Evolutionary conservation across 2,113 vertebrate species (phyloP).

Genomic region (Cyprinodon brontotheroides): DNA sequence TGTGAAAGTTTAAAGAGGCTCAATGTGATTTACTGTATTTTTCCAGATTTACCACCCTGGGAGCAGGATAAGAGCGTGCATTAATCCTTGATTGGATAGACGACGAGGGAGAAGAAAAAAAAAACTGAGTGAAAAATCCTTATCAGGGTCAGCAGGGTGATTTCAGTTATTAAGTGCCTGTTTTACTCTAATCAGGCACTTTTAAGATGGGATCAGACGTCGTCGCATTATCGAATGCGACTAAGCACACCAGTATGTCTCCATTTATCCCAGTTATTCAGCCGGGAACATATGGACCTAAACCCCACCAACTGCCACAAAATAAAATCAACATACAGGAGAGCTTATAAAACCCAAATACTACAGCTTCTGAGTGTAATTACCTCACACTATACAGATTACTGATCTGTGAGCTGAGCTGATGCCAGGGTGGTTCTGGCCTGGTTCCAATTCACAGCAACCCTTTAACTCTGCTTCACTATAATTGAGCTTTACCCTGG

Average conservation of each 20-base stretch:
- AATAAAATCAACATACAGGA: slow-evolving; percentile 62
- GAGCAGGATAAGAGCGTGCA: slow-evolving; percentile 60
- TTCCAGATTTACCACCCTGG: slow-evolving; percentile 64
- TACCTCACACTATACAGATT: slow-evolving; percentile 80
- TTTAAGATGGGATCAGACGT: slow-evolving; percentile 74
- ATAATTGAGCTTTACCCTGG: slow-evolving; percentile 16
- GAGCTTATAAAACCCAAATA: slow-evolving; percentile 81
- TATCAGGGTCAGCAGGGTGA: slow-evolving; percentile 62
- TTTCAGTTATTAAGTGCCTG: slow-evolving; percentile 70
- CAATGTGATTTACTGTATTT: slow-evolving; percentile 64
- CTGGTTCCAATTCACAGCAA: slow-evolving; percentile 71
- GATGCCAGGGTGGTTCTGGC: slow-evolving; percentile 73
- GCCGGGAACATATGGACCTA: slow-evolving; percentile 61
- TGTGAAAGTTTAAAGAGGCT: slow-evolving; percentile 75
- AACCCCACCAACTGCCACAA: slow-evolving; percentile 67
- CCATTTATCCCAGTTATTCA: slow-evolving; percentile 34
- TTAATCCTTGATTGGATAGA: slow-evolving; percentile 73
- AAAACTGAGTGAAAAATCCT: slow-evolving; percentile 54
- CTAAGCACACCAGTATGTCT: slow-evolving; percentile 43
- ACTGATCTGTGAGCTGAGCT: slow-evolving; percentile 81
- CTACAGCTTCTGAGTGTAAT: slow-evolving; percentile 79
- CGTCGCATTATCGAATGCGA: slow-evolving; percentile 61
- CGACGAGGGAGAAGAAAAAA: slow-evolving; percentile 24
- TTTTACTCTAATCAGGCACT: slow-evolving; percentile 68
- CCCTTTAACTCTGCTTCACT: slow-evolving; percentile 61